Evolutionary conservation across 2,888 invertebrate genomes (phyloP), one percentile per base, ranked within the genome.

Genomic region (Nymphalis polychloros): DNA sequence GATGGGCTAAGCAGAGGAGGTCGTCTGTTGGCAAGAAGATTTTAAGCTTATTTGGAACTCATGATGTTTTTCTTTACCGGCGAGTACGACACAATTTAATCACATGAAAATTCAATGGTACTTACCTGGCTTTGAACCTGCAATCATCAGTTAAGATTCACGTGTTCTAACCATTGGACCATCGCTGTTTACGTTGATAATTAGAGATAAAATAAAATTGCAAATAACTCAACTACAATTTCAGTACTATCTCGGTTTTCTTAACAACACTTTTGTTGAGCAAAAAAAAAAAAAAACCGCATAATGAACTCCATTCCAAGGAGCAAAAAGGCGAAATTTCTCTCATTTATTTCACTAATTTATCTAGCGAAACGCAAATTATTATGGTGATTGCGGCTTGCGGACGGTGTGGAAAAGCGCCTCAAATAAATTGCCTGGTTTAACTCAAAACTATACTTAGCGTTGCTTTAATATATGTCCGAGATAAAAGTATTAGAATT

Each of bases 321-420:
- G 41, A 20, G 57, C 41, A 64, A 57, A 59, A 20, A 23, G 47
- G 47, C 59, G 19, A 55, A 66, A 59, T 59, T 46, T 59, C 63
- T 53, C 31, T 23, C 63, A 59, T 60, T 35, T 46, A 48, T 61
- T 55, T 57, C 73, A 68, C 69, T 72, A 73, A 78, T 80, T 80
- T 78, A 77, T 79, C 77, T 76, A 71, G 73, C 71, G 72, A 68
- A 70, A 74, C 72, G 75, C 74, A 80, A 79, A 82, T 81, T 79
- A 79, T 78, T 77, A 79, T 79, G 79, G 73, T 76, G 79, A 80
- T 79, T 73, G 73, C 27, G 69, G 72, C 63, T 71, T 69, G 75
- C 74, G 66, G 76, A 68, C 75, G 69, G 76, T 64, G 74, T 67
- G 71, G 69, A 73, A 71, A 73, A 73, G 61, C 66, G 48, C 63